Conservation (phyloP, 2,113 vertebrate genomes). For the Otus sunia region DNA sequence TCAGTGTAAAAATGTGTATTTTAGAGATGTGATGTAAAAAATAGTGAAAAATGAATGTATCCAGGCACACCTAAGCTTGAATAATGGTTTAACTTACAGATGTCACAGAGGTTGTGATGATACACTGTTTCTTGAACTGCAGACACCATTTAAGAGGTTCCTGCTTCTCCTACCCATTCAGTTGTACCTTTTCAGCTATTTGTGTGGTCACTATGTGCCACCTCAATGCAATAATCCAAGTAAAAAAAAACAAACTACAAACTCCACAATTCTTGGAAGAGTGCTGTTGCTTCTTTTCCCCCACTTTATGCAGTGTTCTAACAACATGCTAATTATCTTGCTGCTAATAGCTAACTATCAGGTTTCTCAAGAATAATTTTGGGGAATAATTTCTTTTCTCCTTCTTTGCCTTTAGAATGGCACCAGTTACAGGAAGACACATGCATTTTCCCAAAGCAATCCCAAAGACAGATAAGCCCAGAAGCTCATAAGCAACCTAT, state of each 20-base stretch:
- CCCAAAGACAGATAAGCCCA: not conserved
- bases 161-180: not conserved
- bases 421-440: not conserved
- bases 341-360: not conserved
- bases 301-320: not conserved
- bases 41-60: not conserved
- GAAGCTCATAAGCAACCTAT: not conserved
- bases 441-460: not conserved
- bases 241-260: rapidly evolving
- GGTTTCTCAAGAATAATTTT: not conserved
- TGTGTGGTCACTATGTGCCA: not conserved
- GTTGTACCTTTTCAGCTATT: not conserved
- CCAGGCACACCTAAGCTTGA: not conserved
- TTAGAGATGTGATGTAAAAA: not conserved
- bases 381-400: not conserved
- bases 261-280: not conserved
- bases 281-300: not conserved
- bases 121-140: not conserved
- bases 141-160: not conserved
- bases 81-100: not conserved
- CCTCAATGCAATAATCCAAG: not conserved
- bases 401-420: not conserved
- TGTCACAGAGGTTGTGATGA: not conserved
- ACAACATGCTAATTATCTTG: not conserved
- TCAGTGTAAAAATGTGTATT: not conserved